Evolutionary conservation across 2,797 vertebrate genomes (phyloP), one percentile per base, ranked within the genome.

Genomic region (Myoxocephalus aenaeus): DNA sequence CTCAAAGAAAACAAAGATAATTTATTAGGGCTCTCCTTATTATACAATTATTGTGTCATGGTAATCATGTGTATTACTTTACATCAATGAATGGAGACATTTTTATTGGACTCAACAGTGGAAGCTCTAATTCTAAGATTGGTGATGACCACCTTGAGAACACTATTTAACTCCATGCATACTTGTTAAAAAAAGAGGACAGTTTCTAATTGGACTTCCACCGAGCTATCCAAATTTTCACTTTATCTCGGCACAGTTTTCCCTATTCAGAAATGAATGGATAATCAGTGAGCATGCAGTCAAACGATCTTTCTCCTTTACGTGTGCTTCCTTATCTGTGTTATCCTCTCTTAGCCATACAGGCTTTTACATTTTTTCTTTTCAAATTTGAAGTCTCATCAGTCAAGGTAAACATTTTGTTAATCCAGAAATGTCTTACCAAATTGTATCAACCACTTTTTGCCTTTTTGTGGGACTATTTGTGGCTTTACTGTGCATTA

Each of bases 41-140:
- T 46, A 62, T 50, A n/a, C 50, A 50, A 20, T 63, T 67, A 34
- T 67, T 59, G 73, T 0, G 0, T 14, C 12, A 5, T 42, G 44
- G 44, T 71, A 50, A 65, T 48, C 67, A 14, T 73, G 57, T 71
- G 34, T 72, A 9, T 53, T 73, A 72, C 32, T 79, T 46, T 17
- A 58, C 7, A 1, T 44, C 38, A 74, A 83, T 72, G 14, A 71
- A 46, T 48, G 11, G 14, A 59, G 54, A 75, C 13, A 27, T n/a
- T 68, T 80, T 77, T 68, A 75, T 64, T 73, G 12, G 25, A 76
- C 34, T 25, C 18, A 72, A 11, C 34, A n/a, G 38, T 65, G 36
- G 54, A 48, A 25, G 53, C 40, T 46, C 20, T 32, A 18, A 4
- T 58, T 57, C 10, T 69, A 44, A 36, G 48, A 79, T 65, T 7